Conservation (phyloP, 2,797 vertebrate species). For the Ibycter americanus region DNA sequence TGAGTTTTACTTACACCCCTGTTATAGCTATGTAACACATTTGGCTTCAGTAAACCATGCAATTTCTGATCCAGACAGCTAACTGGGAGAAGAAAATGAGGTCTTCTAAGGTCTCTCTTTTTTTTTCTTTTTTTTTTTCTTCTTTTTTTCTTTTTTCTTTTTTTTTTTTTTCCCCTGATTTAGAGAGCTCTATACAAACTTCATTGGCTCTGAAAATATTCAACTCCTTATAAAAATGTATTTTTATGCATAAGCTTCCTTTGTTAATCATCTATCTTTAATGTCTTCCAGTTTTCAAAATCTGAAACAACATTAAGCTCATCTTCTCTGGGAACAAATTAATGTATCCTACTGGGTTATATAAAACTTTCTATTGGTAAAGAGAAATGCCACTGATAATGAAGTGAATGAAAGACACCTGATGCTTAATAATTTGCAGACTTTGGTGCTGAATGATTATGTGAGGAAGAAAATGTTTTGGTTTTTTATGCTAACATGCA, state of each 20-base stretch:
- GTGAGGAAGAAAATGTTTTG: neutral
- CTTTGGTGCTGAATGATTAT: neutral
- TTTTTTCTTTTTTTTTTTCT: neutral
- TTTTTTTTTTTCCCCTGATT: neutral
- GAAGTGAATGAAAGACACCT: neutral
- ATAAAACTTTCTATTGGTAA: neutral
- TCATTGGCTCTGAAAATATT: neutral
- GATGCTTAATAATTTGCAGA: neutral
- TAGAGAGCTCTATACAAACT: neutral
- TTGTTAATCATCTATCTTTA: neutral
- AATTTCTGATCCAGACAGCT: neutral
- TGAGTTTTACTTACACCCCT: neutral
- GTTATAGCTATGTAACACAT: neutral
- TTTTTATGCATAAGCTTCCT: neutral
- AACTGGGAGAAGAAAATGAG: neutral
- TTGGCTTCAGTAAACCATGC: neutral
- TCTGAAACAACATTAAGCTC: neutral
- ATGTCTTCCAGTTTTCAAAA: neutral
- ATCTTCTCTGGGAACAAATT: neutral
- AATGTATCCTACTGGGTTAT: neutral
- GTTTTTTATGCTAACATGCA: neutral
- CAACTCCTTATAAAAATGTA: neutral
- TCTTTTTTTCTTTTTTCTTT: neutral
- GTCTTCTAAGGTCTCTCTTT: rapidly evolving
- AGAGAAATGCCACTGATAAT: neutral